Base-by-base conservation (phyloP, 2,113 vertebrate species). In the Calyptomena viridis region DNA sequence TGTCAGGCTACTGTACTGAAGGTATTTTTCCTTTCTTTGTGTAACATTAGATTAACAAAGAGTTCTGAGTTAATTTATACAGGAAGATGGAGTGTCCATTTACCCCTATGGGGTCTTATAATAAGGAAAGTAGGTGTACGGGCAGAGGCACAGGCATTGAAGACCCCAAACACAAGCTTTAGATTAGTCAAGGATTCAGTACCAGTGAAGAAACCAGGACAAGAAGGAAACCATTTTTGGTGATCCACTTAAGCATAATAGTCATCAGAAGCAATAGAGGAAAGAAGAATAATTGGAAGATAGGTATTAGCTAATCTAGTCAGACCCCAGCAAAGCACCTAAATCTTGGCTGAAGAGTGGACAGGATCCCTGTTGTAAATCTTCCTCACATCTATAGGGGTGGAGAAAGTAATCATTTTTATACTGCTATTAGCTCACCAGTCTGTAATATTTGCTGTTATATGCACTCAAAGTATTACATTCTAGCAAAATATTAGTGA, bases 391-490 rank as follows among this genome's bases (percentile, higher is more conserved):
- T 35, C 25, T 8, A 1, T 25, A 64, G 14, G 14, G 12, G 5
- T 62, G 16, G 10, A 56, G 27, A 59, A 64, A 40, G 12, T 63
- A 46, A 55, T 64, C n/a, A 5, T 59, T 12, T 55, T 84, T 20
- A 17, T 42, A 16, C 16, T 66, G 69, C 49, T 56, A 0, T 66
- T 69, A 37, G 23, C 46, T 93, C 40, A 47, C 3, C 40, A 37
- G 14, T 53, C 62, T 55, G 22, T 50, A 60, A n/a, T 35, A 46
- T 40, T 76, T 84, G n/a, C 25, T 86, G 9, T 24, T 83, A 35
- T 1, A 24, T 5, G 5, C 19, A 23, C 55, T 95, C 0, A 0
- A 72, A 31, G 9, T 73, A 11, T 37, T 67, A 27, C 14, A 12
- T 74, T 66, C 30, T 28, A 52, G 33, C 56, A 42, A 87, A 77